Percentiles rank a stretch among this genome's conserved stretches.
phyloP scores from a whole-genome alignment of 2,888 invertebrate species.

The Habroteleia sp. region DNA sequence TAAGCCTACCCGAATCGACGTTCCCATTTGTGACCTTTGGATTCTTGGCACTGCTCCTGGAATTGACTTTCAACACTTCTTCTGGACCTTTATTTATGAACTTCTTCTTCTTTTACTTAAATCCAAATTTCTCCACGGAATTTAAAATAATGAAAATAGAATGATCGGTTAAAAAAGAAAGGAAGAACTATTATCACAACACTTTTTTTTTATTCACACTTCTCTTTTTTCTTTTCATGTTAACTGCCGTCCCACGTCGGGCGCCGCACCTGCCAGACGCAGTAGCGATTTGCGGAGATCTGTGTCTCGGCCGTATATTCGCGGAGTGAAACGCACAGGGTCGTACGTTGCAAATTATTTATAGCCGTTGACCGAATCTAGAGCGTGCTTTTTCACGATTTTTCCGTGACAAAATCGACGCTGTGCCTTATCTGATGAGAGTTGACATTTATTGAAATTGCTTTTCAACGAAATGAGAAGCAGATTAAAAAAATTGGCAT shows the following conservation, averaged over 20 bases:
- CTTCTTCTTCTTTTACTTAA: not conserved
- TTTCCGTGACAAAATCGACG: conserved; percentile 9
- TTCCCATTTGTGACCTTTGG: conserved; percentile 50
- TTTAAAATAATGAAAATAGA: not conserved
- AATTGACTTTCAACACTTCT: conserved; percentile 37
- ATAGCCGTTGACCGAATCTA: conserved; percentile 53
- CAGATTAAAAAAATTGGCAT: too few species aligned
- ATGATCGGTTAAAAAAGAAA: not conserved
- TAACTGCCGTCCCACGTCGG: conserved; percentile 42
- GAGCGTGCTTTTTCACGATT: conserved; percentile 61
- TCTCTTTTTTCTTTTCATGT: conserved; percentile 54
- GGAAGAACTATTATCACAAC: conserved; percentile 12
- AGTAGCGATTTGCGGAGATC: conserved; percentile 61
- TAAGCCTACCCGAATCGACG: conserved; percentile 43
- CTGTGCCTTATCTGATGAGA: too few species aligned
- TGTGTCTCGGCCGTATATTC: conserved; percentile 62
- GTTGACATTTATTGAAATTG: too few species aligned
- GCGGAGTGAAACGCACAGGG: conserved; percentile 62
- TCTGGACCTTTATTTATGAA: conserved; percentile 6
- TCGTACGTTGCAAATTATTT: conserved; percentile 58
- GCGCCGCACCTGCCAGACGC: conserved; percentile 60
- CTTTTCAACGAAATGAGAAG: too few species aligned
- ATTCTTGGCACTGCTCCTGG: conserved; percentile 57
- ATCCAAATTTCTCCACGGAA: not conserved
- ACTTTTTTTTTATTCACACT: conserved; percentile 30